Base-by-base conservation (phyloP, 2,888 invertebrate species). In the Pollenia angustigena region DNA sequence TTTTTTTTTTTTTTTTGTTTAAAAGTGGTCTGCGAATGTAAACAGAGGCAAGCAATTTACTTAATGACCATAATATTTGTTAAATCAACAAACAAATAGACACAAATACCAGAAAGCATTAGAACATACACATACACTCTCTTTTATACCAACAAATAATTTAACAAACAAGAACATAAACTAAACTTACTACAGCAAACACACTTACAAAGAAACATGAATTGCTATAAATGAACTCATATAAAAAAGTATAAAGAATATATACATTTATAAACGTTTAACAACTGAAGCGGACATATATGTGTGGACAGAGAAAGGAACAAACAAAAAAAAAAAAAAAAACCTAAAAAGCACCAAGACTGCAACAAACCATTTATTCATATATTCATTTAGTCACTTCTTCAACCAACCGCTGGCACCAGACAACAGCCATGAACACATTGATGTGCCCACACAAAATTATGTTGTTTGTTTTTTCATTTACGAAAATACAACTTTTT, bases 31-130 rank as follows among this genome's bases (percentile, higher is more conserved):
- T 16, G 42, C 40, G 40, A 40, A 14, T 11, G 76, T 52, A 23
- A 78, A 81, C 69, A 76, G 64, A 72, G 78, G 81, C 81, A 81
- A 85, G 83, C 87, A 88, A 88, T 88, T 85, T 85, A 82, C 81
- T 83, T 88, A 87, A 84, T 88, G 74, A 87, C 85, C 81, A 85
- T 88, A 81, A 82, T 83, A 88, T 85, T 88, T 88, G 89, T 89
- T 88, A 85, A 88, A 82, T 90, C 88, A 89, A 88, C 89, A 88
- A 89, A 74, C 82, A 87, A 78, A 85, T 71, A 74, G 68, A 83
- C 62, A 58, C 72, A 64, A 23, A 66, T 16, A 74, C 58, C 44
- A 56, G 52, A 23, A 52, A 4, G 12, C 12, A 32, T 54, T 52
- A 46, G 52, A 2, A 12, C 40, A 48, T 12, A 16, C 52, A 68